These are phyloP conservation scores for Nomada lathburiana DNA, from an alignment of 2,888 invertebrate genomes.

Conservation along the genomic window DNA sequence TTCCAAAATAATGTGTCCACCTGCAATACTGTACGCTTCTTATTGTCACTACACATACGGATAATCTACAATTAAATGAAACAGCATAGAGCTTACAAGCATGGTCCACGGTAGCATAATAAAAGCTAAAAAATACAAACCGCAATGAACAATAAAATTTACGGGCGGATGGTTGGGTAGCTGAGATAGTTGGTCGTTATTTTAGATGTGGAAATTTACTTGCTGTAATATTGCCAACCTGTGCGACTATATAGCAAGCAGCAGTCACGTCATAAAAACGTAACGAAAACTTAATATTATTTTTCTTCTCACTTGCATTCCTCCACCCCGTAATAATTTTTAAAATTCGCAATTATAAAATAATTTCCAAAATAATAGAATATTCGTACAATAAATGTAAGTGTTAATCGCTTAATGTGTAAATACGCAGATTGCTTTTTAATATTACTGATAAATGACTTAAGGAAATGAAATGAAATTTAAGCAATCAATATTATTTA, in stretches of 20 bases:
- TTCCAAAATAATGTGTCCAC: background rate
- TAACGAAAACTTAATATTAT: background rate
- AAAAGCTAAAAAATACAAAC: conserved; percentile 8
- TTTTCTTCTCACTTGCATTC: background rate
- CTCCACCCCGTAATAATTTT: too few relatives aligned
- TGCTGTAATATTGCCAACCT: background rate
- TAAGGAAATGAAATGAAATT: too few relatives aligned
- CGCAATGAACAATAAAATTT: conserved; percentile 17
- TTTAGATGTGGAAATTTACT: conserved; percentile 14
- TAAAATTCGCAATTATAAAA: too few relatives aligned
- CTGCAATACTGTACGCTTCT: background rate
- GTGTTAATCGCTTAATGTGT: too few relatives aligned
- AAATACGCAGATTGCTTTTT: too few relatives aligned
- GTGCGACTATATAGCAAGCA: background rate
- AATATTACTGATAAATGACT: too few relatives aligned
- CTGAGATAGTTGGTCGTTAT: conserved; percentile 15
- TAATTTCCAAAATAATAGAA: too few relatives aligned
- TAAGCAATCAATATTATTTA: too few relatives aligned
- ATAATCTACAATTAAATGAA: conserved; percentile 8
- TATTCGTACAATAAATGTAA: too few relatives aligned
- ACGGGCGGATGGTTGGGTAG: background rate
- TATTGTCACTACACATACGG: background rate
- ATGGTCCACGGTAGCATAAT: background rate
- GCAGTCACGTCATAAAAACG: background rate
- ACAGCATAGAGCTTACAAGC: background rate